These are phyloP conservation scores for Notarius quadriscutis DNA, from an alignment of 2,113 vertebrate genomes.

Conservation along the genomic window DNA sequence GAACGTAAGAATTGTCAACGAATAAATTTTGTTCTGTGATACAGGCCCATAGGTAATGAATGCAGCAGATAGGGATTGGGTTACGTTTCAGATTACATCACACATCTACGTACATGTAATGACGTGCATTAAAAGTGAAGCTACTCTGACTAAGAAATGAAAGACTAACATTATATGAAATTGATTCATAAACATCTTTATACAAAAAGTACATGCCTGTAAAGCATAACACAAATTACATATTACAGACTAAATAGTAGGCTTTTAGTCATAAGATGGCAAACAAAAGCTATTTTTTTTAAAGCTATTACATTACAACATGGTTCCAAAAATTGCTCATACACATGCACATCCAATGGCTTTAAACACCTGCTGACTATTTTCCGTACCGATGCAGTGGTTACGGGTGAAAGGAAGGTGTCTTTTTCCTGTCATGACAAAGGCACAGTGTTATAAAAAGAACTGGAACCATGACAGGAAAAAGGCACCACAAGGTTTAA, in stretches of 20 bases:
- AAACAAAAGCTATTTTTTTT: not conserved
- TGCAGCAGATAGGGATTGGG: too few species aligned
- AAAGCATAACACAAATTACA: not conserved
- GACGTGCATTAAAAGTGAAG: not conserved
- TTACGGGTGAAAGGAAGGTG: slow-evolving; percentile 18
- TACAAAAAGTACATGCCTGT: not conserved
- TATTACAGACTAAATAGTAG: not conserved
- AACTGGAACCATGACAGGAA: slow-evolving; percentile 51
- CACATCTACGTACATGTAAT: not conserved
- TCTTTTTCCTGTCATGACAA: slow-evolving; percentile 8
- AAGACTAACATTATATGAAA: not conserved
- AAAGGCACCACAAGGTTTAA: slow-evolving; percentile 21
- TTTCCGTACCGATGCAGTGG: slow-evolving; percentile 33
- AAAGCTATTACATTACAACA: not conserved
- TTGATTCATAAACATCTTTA: not conserved
- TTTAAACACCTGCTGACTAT: slow-evolving; percentile 22
- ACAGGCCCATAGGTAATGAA: not conserved
- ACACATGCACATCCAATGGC: not conserved
- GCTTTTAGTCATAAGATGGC: not conserved
- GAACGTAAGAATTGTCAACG: not conserved
- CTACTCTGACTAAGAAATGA: not conserved
- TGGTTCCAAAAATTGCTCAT: not conserved
- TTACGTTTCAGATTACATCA: not conserved
- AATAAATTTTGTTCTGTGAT: not conserved
- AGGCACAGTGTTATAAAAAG: slow-evolving; percentile 22